These are phyloP conservation scores for Colinus virginianus DNA, from an alignment of 2,113 vertebrate species.

Conservation along the genomic window DNA sequence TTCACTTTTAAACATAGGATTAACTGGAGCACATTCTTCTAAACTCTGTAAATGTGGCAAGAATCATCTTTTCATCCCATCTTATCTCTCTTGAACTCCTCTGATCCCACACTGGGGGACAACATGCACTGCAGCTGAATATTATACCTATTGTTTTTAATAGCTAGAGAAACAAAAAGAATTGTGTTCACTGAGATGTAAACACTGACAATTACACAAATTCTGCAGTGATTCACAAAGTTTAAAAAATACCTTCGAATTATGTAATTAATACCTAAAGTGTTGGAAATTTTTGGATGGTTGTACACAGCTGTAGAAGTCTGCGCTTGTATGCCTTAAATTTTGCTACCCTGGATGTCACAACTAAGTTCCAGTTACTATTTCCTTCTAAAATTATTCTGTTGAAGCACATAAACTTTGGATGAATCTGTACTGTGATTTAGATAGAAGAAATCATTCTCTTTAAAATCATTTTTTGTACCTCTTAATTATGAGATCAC, in stretches of 20 bases:
- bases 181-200: background rate
- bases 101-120: background rate
- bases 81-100: background rate
- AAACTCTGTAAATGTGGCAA: background rate
- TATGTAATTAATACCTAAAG: background rate
- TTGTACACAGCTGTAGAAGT: background rate
- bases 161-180: background rate
- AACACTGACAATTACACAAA: background rate
- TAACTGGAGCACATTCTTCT: background rate
- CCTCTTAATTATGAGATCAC: background rate
- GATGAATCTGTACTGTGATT: background rate
- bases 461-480: background rate
- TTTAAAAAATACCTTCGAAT: background rate
- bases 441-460: background rate
- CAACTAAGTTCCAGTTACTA: background rate
- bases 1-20: background rate
- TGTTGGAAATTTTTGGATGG: background rate
- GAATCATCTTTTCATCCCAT: background rate
- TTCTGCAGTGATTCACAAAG: background rate
- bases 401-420: background rate
- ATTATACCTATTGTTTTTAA: background rate
- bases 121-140: background rate
- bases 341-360: background rate
- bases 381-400: background rate
- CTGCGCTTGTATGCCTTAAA: background rate